Conservation (phyloP, 2,888 invertebrate genomes). For the Prionchulus punctatus region DNA sequence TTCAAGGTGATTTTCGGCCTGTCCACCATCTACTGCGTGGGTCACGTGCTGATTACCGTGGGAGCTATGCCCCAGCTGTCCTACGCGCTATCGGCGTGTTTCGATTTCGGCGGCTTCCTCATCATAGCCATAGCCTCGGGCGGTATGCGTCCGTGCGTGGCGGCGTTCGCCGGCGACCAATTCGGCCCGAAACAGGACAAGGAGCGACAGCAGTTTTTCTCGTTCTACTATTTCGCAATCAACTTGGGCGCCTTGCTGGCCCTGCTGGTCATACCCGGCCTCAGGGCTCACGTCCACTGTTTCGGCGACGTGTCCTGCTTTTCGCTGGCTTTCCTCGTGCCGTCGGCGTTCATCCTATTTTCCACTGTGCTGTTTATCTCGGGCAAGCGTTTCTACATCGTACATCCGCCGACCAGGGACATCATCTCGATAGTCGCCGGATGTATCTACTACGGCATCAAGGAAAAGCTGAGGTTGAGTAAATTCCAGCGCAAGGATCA, state of each 20-base stretch:
- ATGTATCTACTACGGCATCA: neutral
- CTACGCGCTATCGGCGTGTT: slow-evolving; percentile 11
- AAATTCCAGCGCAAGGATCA: slow-evolving; percentile 39
- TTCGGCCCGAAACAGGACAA: neutral
- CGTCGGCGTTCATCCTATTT: slow-evolving; percentile 21
- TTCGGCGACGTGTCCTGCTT: slow-evolving; percentile 27
- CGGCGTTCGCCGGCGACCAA: slow-evolving; percentile 52
- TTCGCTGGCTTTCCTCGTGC: slow-evolving; percentile 27
- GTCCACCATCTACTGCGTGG: slow-evolving; percentile 35
- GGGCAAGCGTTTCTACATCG: neutral
- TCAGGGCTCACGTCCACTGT: slow-evolving; percentile 20
- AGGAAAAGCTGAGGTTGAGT: neutral
- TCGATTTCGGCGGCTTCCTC: slow-evolving; percentile 46
- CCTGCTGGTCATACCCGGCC: slow-evolving; percentile 25
- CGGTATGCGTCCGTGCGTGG: slow-evolving; percentile 86
- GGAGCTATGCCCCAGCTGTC: slow-evolving; percentile 24
- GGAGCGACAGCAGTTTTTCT: slow-evolving; percentile 70
- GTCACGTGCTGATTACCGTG: slow-evolving; percentile 35
- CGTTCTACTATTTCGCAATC: slow-evolving; percentile 82
- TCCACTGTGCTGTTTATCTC: slow-evolving; percentile 10
- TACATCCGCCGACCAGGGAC: neutral
- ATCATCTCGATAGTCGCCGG: neutral
- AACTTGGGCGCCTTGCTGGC: slow-evolving; percentile 53
- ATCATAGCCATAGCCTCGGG: slow-evolving; percentile 77
- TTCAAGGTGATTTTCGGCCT: slow-evolving; percentile 50